Conservation (phyloP, 2,888 invertebrate species). For the Brenthis ino region DNA sequence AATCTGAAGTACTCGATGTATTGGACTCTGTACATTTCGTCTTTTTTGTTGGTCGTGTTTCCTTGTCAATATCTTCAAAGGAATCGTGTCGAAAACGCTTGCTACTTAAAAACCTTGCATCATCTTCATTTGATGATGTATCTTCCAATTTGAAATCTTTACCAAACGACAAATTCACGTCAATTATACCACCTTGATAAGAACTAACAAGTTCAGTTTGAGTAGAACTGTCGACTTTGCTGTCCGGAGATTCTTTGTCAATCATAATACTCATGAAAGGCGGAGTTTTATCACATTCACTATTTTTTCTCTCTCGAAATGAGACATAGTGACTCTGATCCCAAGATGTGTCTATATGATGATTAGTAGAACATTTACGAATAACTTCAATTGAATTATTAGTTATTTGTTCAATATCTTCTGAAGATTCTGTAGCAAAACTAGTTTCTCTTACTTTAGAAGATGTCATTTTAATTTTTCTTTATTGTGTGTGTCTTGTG, state of each 20-base stretch:
- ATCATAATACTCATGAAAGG: conserved; percentile 63
- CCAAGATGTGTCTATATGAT: conserved; percentile 63
- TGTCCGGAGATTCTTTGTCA: conserved; percentile 52
- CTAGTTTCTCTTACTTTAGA: conserved; percentile 45
- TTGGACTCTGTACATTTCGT: conserved; percentile 59
- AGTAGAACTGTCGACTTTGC: conserved; percentile 54
- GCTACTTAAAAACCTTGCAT: conserved; percentile 49
- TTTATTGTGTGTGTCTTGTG: background rate
- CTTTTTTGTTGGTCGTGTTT: conserved; percentile 61
- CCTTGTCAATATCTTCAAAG: conserved; percentile 52
- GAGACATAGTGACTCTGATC: conserved; percentile 55
- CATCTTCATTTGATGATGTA: conserved; percentile 54
- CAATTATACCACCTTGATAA: conserved; percentile 50
- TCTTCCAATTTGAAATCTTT: conserved; percentile 59
- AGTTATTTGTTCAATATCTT: conserved; percentile 32
- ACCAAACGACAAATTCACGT: conserved; percentile 60
- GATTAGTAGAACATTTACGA: conserved; percentile 57
- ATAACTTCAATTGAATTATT: conserved; percentile 64
- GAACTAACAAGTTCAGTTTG: conserved; percentile 59
- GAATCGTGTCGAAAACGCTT: conserved; percentile 64
- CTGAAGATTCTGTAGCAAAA: conserved; percentile 45
- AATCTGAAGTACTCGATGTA: conserved; percentile 58
- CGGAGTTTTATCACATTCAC: conserved; percentile 55
- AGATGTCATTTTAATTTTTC: conserved; percentile 33
- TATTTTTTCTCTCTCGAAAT: conserved; percentile 51